Evolutionary conservation across 2,888 invertebrate genomes (phyloP).

Genomic region (Apantesis nais): DNA sequence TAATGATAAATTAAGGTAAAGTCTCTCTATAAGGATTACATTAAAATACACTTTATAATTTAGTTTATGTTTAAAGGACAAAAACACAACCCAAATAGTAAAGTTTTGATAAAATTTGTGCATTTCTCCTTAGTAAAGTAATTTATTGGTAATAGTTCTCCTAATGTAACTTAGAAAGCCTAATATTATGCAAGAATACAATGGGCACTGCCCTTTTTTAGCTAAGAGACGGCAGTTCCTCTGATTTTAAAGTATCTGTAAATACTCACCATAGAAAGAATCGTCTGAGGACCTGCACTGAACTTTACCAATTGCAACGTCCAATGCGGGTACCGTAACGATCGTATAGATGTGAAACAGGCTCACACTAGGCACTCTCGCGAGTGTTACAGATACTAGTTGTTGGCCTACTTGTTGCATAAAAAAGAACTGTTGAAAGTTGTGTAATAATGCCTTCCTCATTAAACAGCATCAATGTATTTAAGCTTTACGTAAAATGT

Average conservation of each 20-base stretch:
- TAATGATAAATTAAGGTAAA: conserved; percentile 86
- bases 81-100: too few species aligned
- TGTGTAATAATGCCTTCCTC: neutral
- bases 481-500: conserved; percentile 20
- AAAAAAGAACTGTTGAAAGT: neutral
- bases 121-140: too few species aligned
- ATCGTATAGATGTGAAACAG: too few species aligned
- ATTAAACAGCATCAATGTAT: neutral
- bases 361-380: too few species aligned
- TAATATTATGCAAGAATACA: neutral
- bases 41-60: neutral
- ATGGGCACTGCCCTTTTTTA: too few species aligned
- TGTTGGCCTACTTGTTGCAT: neutral
- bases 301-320: too few species aligned
- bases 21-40: neutral
- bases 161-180: too few species aligned
- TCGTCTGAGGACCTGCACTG: too few species aligned
- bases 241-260: neutral
- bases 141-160: too few species aligned
- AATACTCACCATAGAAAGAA: too few species aligned
- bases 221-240: neutral
- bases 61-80: neutral
- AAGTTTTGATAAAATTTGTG: neutral
- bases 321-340: too few species aligned
- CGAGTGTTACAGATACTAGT: too few species aligned